phyloP scores from a whole-genome alignment of 2,888 invertebrate genomes.

The Scaptomyza tumidula region DNA sequence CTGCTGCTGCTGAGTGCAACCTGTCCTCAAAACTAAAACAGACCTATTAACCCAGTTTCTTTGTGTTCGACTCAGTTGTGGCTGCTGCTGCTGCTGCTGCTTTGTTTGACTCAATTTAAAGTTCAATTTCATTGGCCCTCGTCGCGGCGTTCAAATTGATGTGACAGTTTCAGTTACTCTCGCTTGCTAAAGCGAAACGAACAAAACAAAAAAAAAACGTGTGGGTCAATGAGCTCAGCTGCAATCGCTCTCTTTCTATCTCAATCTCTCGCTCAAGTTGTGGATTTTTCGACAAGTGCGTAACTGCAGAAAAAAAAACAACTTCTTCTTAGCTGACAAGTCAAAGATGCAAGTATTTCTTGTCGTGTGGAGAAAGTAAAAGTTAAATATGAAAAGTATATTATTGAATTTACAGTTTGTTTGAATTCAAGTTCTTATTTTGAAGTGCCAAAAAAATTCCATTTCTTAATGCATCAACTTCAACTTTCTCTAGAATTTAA shows the following conservation, averaged over 20 bases:
- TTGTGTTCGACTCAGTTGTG: constrained; percentile 29
- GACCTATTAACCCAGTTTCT: constrained; percentile 77
- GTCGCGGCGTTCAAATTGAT: constrained; percentile 74
- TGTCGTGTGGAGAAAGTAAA: constrained; percentile 35
- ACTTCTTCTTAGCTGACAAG: not conserved
- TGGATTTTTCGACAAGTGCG: constrained; percentile 16
- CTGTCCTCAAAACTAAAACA: constrained; percentile 67
- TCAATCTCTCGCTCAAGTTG: not conserved
- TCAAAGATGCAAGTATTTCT: not conserved
- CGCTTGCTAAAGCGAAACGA: not conserved
- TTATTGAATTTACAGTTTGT: not conserved
- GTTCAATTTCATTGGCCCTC: constrained; percentile 82
- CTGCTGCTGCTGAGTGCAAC: constrained; percentile 57
- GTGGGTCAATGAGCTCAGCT: constrained; percentile 76
- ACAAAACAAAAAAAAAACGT: constrained; percentile 47
- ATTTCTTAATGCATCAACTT: not conserved
- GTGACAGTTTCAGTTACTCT: constrained; percentile 64
- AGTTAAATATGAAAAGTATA: not conserved
- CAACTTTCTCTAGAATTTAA: constrained; percentile 2
- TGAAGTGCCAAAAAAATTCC: not conserved
- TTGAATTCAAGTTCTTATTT: too few species aligned
- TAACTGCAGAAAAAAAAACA: not conserved
- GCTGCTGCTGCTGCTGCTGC: constrained; percentile 38
- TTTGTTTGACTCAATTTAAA: constrained; percentile 78
- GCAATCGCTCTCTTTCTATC: constrained; percentile 24